Evolutionary conservation across 2,888 invertebrate species (phyloP).

Genomic region (Diabrotica balteata): DNA sequence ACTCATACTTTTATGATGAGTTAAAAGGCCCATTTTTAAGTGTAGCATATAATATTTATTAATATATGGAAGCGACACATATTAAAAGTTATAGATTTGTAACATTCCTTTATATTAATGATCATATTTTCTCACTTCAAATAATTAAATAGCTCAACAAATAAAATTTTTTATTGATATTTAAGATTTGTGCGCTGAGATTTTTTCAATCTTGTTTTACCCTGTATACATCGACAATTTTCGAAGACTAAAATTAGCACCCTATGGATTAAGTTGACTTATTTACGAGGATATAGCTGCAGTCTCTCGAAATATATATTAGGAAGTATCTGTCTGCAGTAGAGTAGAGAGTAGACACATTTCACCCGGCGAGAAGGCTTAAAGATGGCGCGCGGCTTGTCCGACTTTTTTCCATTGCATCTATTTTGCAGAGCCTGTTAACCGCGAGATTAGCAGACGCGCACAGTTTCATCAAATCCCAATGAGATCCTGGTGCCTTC

Average conservation of each 20-base stretch:
- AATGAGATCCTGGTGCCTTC: conserved; percentile 60
- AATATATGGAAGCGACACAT: too few relatives aligned
- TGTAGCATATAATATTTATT: too few relatives aligned
- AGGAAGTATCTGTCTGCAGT: conserved; percentile 11
- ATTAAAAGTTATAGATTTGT: too few relatives aligned
- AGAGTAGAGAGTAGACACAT: conserved; percentile 6
- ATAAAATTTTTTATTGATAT: too few relatives aligned
- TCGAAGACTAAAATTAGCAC: conserved; percentile 3
- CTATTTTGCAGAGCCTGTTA: conserved; percentile 62
- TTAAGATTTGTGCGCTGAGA: too few relatives aligned
- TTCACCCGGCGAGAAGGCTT: conserved; percentile 7
- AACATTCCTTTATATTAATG: too few relatives aligned
- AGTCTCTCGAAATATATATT: conserved; percentile 1
- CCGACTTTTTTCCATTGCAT: conserved; percentile 48
- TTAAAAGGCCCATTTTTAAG: too few relatives aligned
- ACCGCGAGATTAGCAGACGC: conserved; percentile 60
- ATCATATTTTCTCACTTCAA: too few relatives aligned
- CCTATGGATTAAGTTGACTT: conserved; percentile 1
- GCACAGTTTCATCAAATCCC: conserved; percentile 62
- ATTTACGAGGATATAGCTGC: neutral
- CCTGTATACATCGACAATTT: neutral
- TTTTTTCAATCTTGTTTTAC: too few relatives aligned
- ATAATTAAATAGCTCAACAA: too few relatives aligned
- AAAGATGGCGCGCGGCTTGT: conserved; percentile 5
- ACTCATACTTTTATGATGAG: too few relatives aligned